Conservation (phyloP, 1,140 invertebrate genomes). For the Dolichoris vasculosae region DNA sequence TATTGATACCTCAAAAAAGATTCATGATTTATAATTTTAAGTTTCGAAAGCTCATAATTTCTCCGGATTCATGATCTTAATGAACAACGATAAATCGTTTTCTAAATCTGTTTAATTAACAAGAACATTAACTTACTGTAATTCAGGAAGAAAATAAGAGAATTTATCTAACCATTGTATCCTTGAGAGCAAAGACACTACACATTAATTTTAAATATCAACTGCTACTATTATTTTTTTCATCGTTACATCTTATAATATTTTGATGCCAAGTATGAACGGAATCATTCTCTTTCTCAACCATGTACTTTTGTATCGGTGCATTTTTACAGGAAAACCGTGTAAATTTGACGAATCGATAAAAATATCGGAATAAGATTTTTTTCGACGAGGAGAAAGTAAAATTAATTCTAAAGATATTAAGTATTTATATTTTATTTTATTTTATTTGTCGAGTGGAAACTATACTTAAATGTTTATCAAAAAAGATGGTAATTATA, state of each 20-base stretch:
- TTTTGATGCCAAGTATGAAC: neutral
- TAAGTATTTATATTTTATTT: no score
- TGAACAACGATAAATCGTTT: slow-evolving; percentile 27
- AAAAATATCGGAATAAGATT: neutral
- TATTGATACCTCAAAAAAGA: slow-evolving; percentile 35
- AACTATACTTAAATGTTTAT: no score
- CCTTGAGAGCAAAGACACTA: neutral
- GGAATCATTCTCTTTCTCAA: no score
- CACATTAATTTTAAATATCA: neutral
- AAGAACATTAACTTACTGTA: neutral
- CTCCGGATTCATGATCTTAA: slow-evolving; percentile 10
- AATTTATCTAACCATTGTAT: neutral
- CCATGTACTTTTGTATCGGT: no score
- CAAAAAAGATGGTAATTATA: no score
- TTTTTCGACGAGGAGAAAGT: neutral
- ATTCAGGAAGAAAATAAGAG: neutral
- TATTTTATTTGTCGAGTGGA: no score
- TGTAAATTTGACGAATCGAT: neutral
- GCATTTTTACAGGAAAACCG: neutral
- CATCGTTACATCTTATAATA: neutral
- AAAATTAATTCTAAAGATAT: neutral
- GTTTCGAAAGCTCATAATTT: slow-evolving; percentile 41
- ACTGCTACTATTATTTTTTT: neutral
- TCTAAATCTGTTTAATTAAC: slow-evolving; percentile 34
- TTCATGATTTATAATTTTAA: slow-evolving; percentile 34